Conservation (phyloP, 2,797 vertebrate genomes). For the Scleropages formosus region DNA sequence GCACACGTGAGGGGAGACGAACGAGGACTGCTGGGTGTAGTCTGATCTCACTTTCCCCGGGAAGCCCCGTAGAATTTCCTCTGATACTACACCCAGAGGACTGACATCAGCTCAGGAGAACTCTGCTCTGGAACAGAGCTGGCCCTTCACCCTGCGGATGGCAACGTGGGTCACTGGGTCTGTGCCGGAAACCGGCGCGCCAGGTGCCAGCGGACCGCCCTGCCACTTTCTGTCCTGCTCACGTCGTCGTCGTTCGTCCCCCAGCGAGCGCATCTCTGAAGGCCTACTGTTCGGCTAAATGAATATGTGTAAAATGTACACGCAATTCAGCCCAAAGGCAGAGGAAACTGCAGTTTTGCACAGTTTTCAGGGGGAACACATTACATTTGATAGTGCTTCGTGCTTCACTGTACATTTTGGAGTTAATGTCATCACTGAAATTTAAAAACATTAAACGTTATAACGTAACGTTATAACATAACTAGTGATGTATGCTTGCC, state of each 20-base stretch:
- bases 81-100: constrained; percentile 18
- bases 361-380: too few relatives aligned
- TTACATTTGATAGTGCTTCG: too few relatives aligned
- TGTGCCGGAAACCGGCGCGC: background rate
- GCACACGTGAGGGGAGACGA: background rate
- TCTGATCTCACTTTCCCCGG: constrained; percentile 8
- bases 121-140: constrained; percentile 1
- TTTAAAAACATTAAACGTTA: too few relatives aligned
- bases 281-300: too few relatives aligned
- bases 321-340: background rate
- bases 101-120: constrained; percentile 27
- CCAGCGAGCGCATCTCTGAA: background rate
- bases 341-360: background rate
- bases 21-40: background rate
- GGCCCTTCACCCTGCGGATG: background rate
- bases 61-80: constrained; percentile 29
- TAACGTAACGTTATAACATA: too few relatives aligned
- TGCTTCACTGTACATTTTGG: too few relatives aligned
- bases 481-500: too few relatives aligned
- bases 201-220: background rate
- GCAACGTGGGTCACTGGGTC: constrained; percentile 1
- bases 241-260: background rate
- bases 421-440: too few relatives aligned
- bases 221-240: background rate
- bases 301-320: too few relatives aligned